Conservation (phyloP, 2,113 vertebrate species). For the Strix uralensis region DNA sequence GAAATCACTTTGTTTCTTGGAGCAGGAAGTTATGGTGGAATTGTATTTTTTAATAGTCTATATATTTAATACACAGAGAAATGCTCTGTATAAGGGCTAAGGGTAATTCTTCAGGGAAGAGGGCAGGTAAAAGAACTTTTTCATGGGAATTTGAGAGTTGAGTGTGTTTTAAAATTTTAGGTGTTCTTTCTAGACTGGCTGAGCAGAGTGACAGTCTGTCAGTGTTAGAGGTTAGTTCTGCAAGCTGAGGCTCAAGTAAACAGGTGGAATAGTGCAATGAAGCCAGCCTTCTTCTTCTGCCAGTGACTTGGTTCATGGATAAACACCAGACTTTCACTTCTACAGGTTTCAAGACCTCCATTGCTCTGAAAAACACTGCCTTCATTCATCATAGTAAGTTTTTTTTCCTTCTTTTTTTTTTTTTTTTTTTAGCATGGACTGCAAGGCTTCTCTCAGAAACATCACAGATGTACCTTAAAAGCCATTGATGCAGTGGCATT, state of each 20-base stretch:
- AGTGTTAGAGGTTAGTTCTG: not conserved
- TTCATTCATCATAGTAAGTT: not conserved
- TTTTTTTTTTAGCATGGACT: not conserved
- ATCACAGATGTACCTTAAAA: not conserved
- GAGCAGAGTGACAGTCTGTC: constrained; percentile 9
- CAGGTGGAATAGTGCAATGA: constrained; percentile 51
- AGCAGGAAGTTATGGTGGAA: not conserved
- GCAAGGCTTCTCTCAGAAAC: not conserved
- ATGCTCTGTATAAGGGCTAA: not conserved
- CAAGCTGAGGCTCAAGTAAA: constrained; percentile 48
- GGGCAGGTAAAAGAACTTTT: not conserved
- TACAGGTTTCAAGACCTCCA: constrained; percentile 32
- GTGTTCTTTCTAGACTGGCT: not conserved
- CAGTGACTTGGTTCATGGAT: constrained; percentile 22
- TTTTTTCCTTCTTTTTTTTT: not conserved
- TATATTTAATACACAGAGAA: not conserved
- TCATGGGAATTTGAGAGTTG: not conserved
- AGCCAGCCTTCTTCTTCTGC: constrained; percentile 43
- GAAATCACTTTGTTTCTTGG: not conserved
- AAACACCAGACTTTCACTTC: constrained; percentile 52
- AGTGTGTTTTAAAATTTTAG: constrained; percentile 13
- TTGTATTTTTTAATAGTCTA: not conserved
- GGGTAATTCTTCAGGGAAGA: not conserved
- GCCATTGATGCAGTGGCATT: not conserved
- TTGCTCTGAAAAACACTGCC: not conserved